Evolutionary conservation across 2,797 vertebrate genomes (phyloP), one percentile per base, ranked within the genome.

Genomic region (Smutsia gigantea): DNA sequence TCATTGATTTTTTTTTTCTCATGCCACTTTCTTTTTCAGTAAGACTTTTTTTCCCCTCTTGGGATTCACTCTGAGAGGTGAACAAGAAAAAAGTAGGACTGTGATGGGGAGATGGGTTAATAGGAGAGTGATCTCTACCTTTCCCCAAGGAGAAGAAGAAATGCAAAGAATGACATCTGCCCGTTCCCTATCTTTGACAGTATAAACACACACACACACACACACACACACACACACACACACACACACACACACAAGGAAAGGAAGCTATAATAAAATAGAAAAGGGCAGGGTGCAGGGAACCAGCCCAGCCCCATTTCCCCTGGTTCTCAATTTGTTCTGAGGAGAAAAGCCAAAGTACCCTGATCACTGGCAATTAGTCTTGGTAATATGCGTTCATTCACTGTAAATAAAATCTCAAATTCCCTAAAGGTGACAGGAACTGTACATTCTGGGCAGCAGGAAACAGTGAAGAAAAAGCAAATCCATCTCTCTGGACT

Each of bases 1-100:
- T 87, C 82, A 92, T 82, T 91, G 94, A 97, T 91, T 97, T 92
- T 59, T 89, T 46, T 5, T 19, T 4, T 10, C 37, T 53, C 61
- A 34, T 61, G 17, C 66, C 74, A 31, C 42, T 75, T 94, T 82
- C 71, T 27, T 88, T 90, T 83, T 63, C 61, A n/a, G 66, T 19
- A 90, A 94, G 79, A 75, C 21, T 86, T 37, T 53, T 18, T 66
- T 7, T 12, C 3, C 1, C 2, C 10, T 8, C 0, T 0, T 4
- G 46, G 39, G 51, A 93, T 92, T 90, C 59, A 59, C 21, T 86
- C 31, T 57, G 63, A 79, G 93, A 96, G 39, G 55, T 87, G 84
- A 87, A 68, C 29, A 77, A 74, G 82, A 66, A 29, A 93, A 78
- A 86, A 63, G 61, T 92, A 34, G 53, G 23, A 27, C 8, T n/a